phyloP scores from a whole-genome alignment of 2,888 invertebrate species.

The Uropetala carovei region DNA sequence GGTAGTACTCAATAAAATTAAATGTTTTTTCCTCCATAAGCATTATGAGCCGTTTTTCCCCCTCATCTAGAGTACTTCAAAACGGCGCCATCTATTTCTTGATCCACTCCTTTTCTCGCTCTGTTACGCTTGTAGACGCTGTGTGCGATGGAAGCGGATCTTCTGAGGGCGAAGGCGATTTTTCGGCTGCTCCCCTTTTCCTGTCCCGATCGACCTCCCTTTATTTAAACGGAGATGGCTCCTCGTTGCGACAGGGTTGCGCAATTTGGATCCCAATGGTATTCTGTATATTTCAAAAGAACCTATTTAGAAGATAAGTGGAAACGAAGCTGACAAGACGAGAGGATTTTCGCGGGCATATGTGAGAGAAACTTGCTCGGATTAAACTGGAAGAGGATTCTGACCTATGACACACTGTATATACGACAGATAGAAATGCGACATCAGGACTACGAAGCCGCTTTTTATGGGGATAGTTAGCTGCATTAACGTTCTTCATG shows the following conservation, averaged over 20 bases:
- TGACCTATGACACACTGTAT: neutral
- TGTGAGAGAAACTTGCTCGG: neutral
- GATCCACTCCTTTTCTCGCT: neutral
- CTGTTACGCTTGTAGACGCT: too few relatives aligned
- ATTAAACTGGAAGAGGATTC: neutral
- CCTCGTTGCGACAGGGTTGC: neutral
- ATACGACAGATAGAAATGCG: too few relatives aligned
- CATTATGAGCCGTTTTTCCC: neutral
- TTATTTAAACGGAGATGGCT: conserved; percentile 8
- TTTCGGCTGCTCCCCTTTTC: too few relatives aligned
- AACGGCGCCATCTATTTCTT: neutral
- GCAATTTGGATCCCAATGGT: neutral
- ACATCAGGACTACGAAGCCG: too few relatives aligned
- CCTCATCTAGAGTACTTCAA: neutral
- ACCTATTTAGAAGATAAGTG: neutral
- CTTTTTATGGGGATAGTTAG: too few relatives aligned
- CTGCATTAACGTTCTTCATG: too few relatives aligned
- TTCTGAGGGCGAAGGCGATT: too few relatives aligned
- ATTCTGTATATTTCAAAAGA: neutral
- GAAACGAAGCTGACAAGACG: neutral
- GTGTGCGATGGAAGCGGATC: too few relatives aligned
- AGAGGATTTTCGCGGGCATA: neutral
- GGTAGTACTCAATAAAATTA: too few relatives aligned
- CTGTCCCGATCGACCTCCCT: neutral
- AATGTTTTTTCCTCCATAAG: too few relatives aligned